Evolutionary conservation across 2,113 vertebrate genomes (phyloP).

Genomic region (Carassius gibelio): DNA sequence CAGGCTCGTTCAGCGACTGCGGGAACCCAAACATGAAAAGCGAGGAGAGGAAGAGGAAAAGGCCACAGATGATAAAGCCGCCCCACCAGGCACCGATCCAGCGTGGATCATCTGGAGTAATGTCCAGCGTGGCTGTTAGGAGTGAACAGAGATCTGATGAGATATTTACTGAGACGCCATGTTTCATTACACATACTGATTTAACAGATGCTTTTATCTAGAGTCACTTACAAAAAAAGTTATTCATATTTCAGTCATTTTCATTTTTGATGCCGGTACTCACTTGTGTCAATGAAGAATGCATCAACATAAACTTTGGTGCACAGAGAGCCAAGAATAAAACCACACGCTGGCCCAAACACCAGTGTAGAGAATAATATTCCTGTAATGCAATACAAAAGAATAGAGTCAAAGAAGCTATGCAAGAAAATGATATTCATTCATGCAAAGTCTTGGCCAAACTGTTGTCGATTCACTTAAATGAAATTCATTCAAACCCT

Average conservation of each 20-base stretch:
- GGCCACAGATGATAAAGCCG: slow-evolving; percentile 96
- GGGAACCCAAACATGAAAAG: slow-evolving; percentile 97
- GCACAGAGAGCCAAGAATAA: slow-evolving; percentile 97
- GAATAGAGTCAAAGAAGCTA: not conserved
- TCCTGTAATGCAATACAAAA: slow-evolving; percentile 78
- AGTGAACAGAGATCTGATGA: slow-evolving; percentile 16
- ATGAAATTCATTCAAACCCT: not conserved
- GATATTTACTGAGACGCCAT: not conserved
- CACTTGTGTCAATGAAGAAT: slow-evolving; percentile 93
- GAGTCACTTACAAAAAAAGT: not conserved
- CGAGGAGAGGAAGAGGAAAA: slow-evolving; percentile 96
- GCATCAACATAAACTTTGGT: slow-evolving; percentile 98
- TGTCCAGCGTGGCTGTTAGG: slow-evolving; percentile 84
- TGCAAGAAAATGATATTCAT: not conserved
- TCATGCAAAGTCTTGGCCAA: not conserved
- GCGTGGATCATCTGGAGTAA: slow-evolving; percentile 92
- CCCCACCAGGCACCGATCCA: slow-evolving; percentile 99
- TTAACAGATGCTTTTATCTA: not conserved
- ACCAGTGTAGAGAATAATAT: slow-evolving; percentile 98
- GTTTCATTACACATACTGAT: not conserved
- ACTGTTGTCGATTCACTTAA: not conserved
- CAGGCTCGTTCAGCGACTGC: slow-evolving; percentile 81
- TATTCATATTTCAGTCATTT: not conserved
- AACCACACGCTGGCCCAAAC: slow-evolving; percentile 96
- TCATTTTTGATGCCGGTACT: slow-evolving; percentile 61